These are phyloP conservation scores for Calidris pugnax DNA, from an alignment of 2,113 vertebrate genomes.

Conservation along the genomic window DNA sequence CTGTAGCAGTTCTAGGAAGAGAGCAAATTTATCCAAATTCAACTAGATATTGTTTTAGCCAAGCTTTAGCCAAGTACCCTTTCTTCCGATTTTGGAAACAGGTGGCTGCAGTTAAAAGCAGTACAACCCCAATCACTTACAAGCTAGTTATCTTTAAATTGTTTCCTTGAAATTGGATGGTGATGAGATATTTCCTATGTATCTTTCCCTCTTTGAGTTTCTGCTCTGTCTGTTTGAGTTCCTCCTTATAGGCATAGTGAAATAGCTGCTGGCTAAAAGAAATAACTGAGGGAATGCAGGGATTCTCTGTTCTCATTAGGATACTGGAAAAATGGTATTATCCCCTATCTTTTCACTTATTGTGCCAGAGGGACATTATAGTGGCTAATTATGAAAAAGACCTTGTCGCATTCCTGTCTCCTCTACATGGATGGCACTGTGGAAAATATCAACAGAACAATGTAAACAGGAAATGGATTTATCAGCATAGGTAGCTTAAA, in stretches of 20 bases:
- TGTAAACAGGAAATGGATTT: background rate
- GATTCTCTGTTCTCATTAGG: slow-evolving; percentile 1
- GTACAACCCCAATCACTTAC: slow-evolving; percentile 35
- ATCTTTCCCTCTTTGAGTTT: background rate
- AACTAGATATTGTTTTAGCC: background rate
- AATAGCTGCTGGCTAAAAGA: slow-evolving; percentile 23
- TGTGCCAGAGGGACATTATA: background rate
- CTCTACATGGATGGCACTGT: background rate
- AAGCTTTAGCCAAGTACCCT: background rate
- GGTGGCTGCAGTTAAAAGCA: slow-evolving; percentile 36
- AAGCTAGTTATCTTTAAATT: slow-evolving; percentile 46
- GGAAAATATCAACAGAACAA: background rate
- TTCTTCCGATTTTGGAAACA: slow-evolving; percentile 1
- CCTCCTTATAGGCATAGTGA: background rate
- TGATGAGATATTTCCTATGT: background rate
- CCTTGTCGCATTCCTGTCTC: background rate
- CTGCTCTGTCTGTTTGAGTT: background rate
- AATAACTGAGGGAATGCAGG: background rate
- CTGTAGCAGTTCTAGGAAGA: background rate
- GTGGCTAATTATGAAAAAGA: background rate
- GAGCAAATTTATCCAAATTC: background rate
- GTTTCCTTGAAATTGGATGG: slow-evolving; percentile 8
- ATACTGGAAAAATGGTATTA: background rate
- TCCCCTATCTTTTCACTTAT: background rate
- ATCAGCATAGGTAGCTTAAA: background rate